These are phyloP conservation scores for Tachysurus vachellii DNA, from an alignment of 2,113 vertebrate species.

Conservation along the genomic window DNA sequence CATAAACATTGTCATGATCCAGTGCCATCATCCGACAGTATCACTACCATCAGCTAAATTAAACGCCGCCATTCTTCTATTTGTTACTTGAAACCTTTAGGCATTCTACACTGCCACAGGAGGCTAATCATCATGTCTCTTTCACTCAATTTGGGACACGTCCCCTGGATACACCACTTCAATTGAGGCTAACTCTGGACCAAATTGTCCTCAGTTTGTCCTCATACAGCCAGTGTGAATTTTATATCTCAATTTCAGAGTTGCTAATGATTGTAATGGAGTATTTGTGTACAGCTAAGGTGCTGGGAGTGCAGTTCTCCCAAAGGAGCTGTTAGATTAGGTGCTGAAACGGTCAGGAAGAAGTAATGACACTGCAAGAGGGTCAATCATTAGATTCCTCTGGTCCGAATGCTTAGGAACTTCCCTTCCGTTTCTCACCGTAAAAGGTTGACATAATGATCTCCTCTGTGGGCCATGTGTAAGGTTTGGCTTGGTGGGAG, in stretches of 20 bases:
- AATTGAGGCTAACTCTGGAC: conserved; percentile 34
- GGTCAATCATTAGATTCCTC: not conserved
- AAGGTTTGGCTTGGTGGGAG: not conserved
- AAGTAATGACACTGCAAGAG: not conserved
- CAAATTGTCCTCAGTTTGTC: conserved; percentile 3
- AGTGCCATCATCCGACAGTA: not conserved
- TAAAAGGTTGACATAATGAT: not conserved
- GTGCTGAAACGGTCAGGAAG: not conserved
- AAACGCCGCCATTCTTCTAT: not conserved
- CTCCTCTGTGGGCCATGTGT: not conserved
- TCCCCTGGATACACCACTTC: conserved; percentile 33
- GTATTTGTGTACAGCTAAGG: not conserved
- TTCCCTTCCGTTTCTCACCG: not conserved
- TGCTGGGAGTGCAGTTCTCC: not conserved
- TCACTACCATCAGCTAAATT: not conserved
- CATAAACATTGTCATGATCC: not conserved
- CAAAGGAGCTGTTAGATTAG: conserved; percentile 7
- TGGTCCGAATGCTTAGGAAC: not conserved
- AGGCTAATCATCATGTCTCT: conserved; percentile 13
- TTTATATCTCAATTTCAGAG: not conserved
- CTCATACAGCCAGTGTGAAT: conserved; percentile 2
- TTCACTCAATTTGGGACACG: conserved; percentile 34
- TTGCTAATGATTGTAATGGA: not conserved
- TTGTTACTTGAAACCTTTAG: not conserved
- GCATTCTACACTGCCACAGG: not conserved